A percentile compares a stretch with the other conserved stretches of the same genome.
These are phyloP conservation scores for Carposina sasakii DNA, from an alignment of 1,140 invertebrate genomes.

Conservation along the genomic window DNA sequence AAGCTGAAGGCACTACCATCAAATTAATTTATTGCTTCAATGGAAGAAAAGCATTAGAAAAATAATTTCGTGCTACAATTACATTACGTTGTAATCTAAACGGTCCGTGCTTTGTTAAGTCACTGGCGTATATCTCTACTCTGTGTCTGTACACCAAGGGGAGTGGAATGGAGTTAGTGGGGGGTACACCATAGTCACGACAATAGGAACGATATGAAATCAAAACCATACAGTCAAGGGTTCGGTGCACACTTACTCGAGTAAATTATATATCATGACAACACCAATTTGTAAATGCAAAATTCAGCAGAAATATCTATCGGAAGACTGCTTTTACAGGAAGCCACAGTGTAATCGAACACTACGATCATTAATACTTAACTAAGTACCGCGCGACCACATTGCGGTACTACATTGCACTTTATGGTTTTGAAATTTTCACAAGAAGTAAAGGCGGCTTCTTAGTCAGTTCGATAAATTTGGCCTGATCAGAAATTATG, in stretches of 20 bases:
- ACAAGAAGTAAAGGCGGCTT: conserved; percentile 65
- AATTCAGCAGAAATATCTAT: conserved; percentile 65
- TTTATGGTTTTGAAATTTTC: conserved; percentile 48
- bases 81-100: conserved; percentile 43
- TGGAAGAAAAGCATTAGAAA: conserved; percentile 64
- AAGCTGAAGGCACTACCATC: conserved; percentile 71
- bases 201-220: neutral
- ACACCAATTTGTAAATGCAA: conserved; percentile 65
- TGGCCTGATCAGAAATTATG: conserved; percentile 61
- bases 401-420: conserved; percentile 50
- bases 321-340: conserved; percentile 70
- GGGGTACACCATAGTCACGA: neutral
- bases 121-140: conserved; percentile 15
- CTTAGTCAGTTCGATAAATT: conserved; percentile 64
- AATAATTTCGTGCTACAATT: conserved; percentile 56
- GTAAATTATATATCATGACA: conserved; percentile 30
- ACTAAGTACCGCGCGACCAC: conserved; percentile 53
- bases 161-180: neutral
- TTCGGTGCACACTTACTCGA: conserved; percentile 13
- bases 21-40: conserved; percentile 65
- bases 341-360: conserved; percentile 66
- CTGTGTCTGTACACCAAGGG: conserved; percentile 3
- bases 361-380: conserved; percentile 59
- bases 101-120: conserved; percentile 38
- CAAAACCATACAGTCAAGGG: conserved; percentile 6